These are phyloP conservation scores for Gila orcuttii DNA, from an alignment of 2,113 vertebrate species.

Conservation along the genomic window DNA sequence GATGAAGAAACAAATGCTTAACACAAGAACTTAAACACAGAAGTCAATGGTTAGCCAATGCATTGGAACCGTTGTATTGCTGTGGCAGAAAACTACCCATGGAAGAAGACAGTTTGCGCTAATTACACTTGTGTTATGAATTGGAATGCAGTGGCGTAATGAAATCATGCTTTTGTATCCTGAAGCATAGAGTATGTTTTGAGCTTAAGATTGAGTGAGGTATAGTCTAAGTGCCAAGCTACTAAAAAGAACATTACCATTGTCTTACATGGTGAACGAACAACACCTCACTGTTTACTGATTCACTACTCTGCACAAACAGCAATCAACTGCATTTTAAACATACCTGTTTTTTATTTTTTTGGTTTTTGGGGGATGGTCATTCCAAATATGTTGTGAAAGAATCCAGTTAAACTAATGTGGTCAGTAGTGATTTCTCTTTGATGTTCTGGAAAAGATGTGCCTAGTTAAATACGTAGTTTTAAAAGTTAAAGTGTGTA, in stretches of 20 bases:
- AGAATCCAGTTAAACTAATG: not conserved
- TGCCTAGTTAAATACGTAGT: not conserved
- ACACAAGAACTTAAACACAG: not conserved
- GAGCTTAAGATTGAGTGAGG: not conserved
- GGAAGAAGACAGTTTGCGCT: not conserved
- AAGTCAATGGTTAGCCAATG: not conserved
- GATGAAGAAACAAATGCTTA: not conserved
- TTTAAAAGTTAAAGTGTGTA: not conserved
- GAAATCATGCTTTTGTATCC: too few relatives aligned
- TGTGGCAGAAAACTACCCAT: not conserved
- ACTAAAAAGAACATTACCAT: not conserved
- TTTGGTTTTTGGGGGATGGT: too few relatives aligned
- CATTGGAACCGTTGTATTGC: too few relatives aligned
- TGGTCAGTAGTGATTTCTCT: not conserved
- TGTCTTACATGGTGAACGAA: not conserved
- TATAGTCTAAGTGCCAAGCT: not conserved
- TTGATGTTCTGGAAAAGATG: not conserved
- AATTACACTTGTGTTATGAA: too few relatives aligned
- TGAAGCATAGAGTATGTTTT: not conserved
- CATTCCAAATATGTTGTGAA: not conserved
- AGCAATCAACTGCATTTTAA: not conserved
- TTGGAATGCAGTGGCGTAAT: too few relatives aligned
- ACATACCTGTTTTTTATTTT: not conserved
- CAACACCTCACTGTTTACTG: not conserved
- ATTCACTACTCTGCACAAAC: not conserved